Evolutionary conservation across 1,140 invertebrate genomes (phyloP).

Genomic region (Pseudobourletiella spinata): DNA sequence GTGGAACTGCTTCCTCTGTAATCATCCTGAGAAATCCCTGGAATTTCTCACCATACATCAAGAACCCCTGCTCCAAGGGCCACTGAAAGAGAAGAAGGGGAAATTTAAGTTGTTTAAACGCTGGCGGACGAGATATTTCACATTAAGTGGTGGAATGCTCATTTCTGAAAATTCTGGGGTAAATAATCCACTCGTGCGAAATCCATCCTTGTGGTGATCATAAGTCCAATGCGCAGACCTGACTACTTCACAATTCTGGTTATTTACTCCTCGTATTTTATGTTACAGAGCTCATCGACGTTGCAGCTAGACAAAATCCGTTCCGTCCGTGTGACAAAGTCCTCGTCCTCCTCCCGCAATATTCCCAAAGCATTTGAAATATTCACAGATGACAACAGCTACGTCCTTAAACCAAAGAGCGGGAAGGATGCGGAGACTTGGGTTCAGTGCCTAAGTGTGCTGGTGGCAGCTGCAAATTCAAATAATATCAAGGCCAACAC

Average conservation of each 20-base stretch:
- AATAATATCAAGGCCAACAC: neutral
- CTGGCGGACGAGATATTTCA: slow-evolving; percentile 89
- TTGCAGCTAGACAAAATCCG: slow-evolving; percentile 80
- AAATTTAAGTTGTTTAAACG: slow-evolving; percentile 80
- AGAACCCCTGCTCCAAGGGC: slow-evolving; percentile 71
- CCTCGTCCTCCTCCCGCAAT: slow-evolving; percentile 47
- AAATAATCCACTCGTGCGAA: too few relatives aligned
- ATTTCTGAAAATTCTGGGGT: neutral
- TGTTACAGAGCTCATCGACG: slow-evolving; percentile 37
- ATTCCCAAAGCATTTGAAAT: slow-evolving; percentile 94
- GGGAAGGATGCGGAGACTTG: slow-evolving; percentile 91
- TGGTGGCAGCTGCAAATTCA: slow-evolving; percentile 14
- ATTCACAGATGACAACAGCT: slow-evolving; percentile 82
- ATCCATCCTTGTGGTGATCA: too few relatives aligned
- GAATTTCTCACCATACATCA: slow-evolving; percentile 28
- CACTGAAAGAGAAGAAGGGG: slow-evolving; percentile 90
- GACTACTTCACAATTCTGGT: too few relatives aligned
- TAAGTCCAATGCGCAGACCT: too few relatives aligned
- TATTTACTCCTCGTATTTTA: too few relatives aligned
- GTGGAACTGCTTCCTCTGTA: slow-evolving; percentile 84
- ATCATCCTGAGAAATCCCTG: slow-evolving; percentile 39
- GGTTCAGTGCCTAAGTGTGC: slow-evolving; percentile 52
- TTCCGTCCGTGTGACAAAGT: slow-evolving; percentile 74
- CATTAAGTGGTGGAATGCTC: slow-evolving; percentile 78
- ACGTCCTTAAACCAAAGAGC: slow-evolving; percentile 86